These are phyloP conservation scores for Campylomormyrus numenius DNA, from an alignment of 2,113 vertebrate species.

Conservation along the genomic window DNA sequence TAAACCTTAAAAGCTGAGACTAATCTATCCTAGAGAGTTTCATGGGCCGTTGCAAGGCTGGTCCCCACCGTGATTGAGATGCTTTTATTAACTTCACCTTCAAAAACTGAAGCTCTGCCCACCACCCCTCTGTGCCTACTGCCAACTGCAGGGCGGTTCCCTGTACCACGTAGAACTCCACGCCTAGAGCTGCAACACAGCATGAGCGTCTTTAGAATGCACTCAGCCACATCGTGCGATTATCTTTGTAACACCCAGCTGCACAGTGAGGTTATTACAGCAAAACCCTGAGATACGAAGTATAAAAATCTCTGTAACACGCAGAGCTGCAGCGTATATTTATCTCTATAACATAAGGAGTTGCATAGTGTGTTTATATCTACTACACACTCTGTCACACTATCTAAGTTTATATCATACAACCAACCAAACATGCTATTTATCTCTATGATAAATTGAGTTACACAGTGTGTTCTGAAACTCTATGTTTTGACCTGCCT, in stretches of 20 bases:
- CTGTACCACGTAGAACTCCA: background rate
- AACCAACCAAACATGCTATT: background rate
- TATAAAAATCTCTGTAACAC: background rate
- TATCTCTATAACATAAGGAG: slow-evolving; percentile 1
- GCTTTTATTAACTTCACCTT: slow-evolving; percentile 10
- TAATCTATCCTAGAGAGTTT: slow-evolving; percentile 1
- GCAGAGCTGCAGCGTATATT: background rate
- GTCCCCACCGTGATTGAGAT: background rate
- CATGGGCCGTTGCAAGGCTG: background rate
- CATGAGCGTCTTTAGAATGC: background rate
- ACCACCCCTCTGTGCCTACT: background rate
- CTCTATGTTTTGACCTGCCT: background rate
- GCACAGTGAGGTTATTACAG: background rate
- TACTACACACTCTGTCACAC: background rate
- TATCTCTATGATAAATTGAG: background rate
- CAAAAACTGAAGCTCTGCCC: background rate
- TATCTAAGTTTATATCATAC: background rate
- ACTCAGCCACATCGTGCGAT: background rate
- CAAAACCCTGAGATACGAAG: background rate
- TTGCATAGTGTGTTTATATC: background rate
- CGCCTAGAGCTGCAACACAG: background rate
- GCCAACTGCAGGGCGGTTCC: background rate
- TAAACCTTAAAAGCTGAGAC: slow-evolving; percentile 8
- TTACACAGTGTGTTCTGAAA: background rate
- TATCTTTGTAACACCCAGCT: background rate